phyloP scores from a whole-genome alignment of 2,113 vertebrate genomes.

The Brachypodius melanocephalos region DNA sequence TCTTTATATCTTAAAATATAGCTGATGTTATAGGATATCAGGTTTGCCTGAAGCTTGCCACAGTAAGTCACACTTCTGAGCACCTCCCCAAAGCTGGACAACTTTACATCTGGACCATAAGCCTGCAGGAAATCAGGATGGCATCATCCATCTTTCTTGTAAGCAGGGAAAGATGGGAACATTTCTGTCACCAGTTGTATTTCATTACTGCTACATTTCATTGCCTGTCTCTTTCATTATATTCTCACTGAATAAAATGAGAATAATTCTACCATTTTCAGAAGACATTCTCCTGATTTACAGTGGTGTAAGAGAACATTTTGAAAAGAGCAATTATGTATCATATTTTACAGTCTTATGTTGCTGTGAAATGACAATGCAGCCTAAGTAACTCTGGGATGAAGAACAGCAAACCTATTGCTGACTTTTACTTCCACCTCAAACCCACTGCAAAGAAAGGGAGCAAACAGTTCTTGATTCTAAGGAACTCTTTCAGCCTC shows the following conservation, averaged over 20 bases:
- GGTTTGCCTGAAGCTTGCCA: neutral
- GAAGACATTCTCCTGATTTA: neutral
- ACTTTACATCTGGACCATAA: neutral
- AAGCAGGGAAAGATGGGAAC: neutral
- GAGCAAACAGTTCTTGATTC: neutral
- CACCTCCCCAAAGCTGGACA: neutral
- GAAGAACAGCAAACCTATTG: rapidly evolving
- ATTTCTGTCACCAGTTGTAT: neutral
- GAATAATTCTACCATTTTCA: neutral
- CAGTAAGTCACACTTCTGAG: neutral
- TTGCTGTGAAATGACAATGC: neutral
- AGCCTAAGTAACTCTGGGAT: neutral
- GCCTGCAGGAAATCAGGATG: neutral
- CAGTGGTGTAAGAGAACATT: neutral
- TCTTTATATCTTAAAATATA: neutral
- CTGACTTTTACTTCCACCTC: neutral
- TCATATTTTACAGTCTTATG: neutral
- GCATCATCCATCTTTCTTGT: neutral
- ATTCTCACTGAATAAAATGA: neutral
- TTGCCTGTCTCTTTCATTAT: neutral
- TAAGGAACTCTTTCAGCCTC: neutral
- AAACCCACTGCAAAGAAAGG: neutral
- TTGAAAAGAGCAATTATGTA: neutral
- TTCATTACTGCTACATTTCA: neutral
- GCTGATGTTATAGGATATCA: neutral